phyloP scores from a whole-genome alignment of 2,888 invertebrate species.

The Meteorus cinctellus region DNA sequence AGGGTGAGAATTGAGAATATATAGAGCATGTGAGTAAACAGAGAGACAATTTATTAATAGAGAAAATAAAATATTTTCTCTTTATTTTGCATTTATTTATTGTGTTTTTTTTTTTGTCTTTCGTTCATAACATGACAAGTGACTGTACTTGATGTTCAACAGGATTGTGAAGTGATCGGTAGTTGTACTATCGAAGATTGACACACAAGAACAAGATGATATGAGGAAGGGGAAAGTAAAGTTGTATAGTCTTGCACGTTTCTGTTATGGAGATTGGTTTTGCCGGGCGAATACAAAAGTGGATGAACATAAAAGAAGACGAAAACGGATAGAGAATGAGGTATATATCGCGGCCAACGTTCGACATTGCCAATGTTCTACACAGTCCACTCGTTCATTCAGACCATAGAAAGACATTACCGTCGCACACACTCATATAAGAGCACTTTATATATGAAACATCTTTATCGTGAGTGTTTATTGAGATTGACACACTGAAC shows the following conservation, averaged over 20 bases:
- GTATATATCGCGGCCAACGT: slow-evolving; percentile 6
- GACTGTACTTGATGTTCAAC: slow-evolving; percentile 29
- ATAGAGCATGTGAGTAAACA: not conserved
- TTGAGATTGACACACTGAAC: slow-evolving; percentile 41
- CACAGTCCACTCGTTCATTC: slow-evolving; percentile 28
- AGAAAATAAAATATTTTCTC: not conserved
- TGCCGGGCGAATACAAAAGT: slow-evolving; percentile 56
- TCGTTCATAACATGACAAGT: not conserved
- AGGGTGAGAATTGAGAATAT: slow-evolving; percentile 39
- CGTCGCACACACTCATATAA: slow-evolving; percentile 1
- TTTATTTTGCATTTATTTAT: slow-evolving; percentile 15
- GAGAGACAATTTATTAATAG: slow-evolving; percentile 12
- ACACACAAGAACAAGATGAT: slow-evolving; percentile 49
- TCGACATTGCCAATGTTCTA: slow-evolving; percentile 26
- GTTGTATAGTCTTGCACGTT: slow-evolving; percentile 49
- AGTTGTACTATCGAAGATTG: slow-evolving; percentile 39
- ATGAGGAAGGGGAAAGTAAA: not conserved
- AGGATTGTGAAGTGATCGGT: slow-evolving; percentile 34
- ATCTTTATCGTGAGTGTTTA: slow-evolving; percentile 21
- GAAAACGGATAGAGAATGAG: slow-evolving; percentile 7
- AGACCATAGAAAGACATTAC: slow-evolving; percentile 39
- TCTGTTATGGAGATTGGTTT: slow-evolving; percentile 58
- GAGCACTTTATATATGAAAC: slow-evolving; percentile 11
- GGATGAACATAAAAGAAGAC: slow-evolving; percentile 47
- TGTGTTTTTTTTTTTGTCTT: not conserved